Conservation (phyloP, 2,888 invertebrate genomes). For the Brenthis daphne region DNA sequence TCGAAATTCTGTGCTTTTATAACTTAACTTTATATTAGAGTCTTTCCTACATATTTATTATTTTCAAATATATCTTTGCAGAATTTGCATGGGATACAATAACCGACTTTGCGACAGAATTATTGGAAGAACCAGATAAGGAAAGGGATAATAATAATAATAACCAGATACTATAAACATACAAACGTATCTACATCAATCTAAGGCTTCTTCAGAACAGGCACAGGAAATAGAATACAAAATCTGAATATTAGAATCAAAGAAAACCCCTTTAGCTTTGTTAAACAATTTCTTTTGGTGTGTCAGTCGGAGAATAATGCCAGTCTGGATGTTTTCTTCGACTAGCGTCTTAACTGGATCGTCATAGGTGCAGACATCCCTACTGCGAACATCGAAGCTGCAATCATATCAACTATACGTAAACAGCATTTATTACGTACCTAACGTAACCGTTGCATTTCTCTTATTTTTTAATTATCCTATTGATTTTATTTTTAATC, state of each 20-base stretch:
- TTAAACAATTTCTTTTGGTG: not conserved
- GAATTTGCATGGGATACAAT: conserved; percentile 94
- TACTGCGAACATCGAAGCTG: no score
- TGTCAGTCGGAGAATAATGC: not conserved
- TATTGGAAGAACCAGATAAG: conserved; percentile 87
- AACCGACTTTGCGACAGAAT: conserved; percentile 89
- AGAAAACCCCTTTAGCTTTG: not conserved
- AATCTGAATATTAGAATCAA: not conserved
- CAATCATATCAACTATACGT: no score
- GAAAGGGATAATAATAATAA: no score
- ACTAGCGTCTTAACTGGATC: conserved; percentile 11
- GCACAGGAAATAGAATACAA: not conserved
- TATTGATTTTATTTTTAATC: no score
- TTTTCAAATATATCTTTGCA: conserved; percentile 51
- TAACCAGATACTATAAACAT: conserved; percentile 39
- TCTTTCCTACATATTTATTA: not conserved
- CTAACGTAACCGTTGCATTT: no score
- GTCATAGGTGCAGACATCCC: no score
- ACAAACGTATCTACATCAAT: not conserved
- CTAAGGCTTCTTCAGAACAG: not conserved
- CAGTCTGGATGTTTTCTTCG: conserved; percentile 14
- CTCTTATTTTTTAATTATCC: no score
- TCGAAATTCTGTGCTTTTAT: no score
- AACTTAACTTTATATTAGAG: no score
- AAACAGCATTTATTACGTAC: no score